phyloP scores from a whole-genome alignment of 1,140 invertebrate genomes.

The Asbolus verrucosus region DNA sequence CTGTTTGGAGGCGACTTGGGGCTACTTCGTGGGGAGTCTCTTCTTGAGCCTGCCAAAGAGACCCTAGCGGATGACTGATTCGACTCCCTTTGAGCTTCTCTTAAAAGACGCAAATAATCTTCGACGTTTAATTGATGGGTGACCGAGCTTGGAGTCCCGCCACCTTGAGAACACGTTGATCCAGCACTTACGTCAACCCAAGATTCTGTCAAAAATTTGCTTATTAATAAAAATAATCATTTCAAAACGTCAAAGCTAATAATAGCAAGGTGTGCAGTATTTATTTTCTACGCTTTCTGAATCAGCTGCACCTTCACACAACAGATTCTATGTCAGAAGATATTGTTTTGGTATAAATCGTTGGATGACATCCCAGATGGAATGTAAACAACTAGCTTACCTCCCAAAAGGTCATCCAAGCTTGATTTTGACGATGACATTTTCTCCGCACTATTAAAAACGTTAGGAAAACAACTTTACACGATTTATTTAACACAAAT shows the following conservation, averaged over 20 bases:
- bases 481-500: constrained; percentile 3
- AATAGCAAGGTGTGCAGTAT: constrained; percentile 3
- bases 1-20: constrained; percentile 93
- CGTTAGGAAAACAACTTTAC: neutral
- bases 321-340: constrained; percentile 24
- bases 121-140: constrained; percentile 76
- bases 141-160: constrained; percentile 73
- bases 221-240: constrained; percentile 41
- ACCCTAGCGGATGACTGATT: constrained; percentile 86
- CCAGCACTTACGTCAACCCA: constrained; percentile 80
- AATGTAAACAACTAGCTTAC: constrained; percentile 62
- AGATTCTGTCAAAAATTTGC: constrained; percentile 75
- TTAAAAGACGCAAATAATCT: constrained; percentile 85
- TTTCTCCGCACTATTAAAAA: constrained; percentile 45
- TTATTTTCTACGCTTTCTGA: constrained; percentile 5
- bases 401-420: constrained; percentile 62
- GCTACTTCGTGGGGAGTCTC: constrained; percentile 70
- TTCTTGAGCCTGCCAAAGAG: constrained; percentile 83
- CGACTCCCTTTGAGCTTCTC: constrained; percentile 89
- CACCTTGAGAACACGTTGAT: constrained; percentile 68
- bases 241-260: constrained; percentile 35
- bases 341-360: constrained; percentile 26
- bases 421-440: constrained; percentile 64
- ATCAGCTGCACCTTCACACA: constrained; percentile 28
- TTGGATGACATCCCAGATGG: constrained; percentile 52